Percentiles rank a stretch among this genome's conserved stretches.
Evolutionary conservation across 1,140 invertebrate genomes (phyloP).

Genomic region (Helicoverpa zea): DNA sequence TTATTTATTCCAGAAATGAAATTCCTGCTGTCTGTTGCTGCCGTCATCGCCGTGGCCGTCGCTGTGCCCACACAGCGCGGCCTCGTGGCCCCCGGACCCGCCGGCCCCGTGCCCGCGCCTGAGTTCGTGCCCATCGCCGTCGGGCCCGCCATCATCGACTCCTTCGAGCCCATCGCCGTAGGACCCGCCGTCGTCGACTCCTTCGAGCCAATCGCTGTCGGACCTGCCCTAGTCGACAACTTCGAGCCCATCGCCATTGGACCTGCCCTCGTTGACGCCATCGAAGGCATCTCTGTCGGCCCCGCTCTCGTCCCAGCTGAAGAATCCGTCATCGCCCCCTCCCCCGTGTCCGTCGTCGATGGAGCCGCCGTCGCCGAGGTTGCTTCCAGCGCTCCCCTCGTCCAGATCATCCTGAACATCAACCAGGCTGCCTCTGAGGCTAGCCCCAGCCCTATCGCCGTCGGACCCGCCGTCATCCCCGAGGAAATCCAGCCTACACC

Average conservation of each 20-base stretch:
- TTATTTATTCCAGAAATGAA: constrained; percentile 57
- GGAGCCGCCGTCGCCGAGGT: background rate
- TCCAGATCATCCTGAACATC: constrained; percentile 52
- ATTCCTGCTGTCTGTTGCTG: constrained; percentile 55
- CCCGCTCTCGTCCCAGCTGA: background rate
- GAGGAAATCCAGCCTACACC: constrained; percentile 33
- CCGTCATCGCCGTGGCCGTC: constrained; percentile 64
- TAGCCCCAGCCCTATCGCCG: constrained; percentile 8
- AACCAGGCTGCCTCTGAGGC: constrained; percentile 6
- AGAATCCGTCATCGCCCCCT: background rate
- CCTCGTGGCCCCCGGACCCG: constrained; percentile 42
- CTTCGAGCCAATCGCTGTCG: constrained; percentile 41
- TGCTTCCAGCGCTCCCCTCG: constrained; percentile 1
- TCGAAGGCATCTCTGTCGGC: background rate
- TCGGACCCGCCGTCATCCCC: constrained; percentile 46
- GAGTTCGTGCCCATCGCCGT: constrained; percentile 47
- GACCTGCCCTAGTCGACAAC: constrained; percentile 47
- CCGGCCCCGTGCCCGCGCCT: constrained; percentile 47
- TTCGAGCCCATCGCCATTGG: background rate
- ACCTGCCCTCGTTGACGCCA: background rate
- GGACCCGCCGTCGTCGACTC: constrained; percentile 46
- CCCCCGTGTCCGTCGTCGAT: background rate
- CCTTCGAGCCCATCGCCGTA: constrained; percentile 40
- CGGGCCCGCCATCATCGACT: constrained; percentile 51
- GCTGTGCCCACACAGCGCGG: constrained; percentile 51